Percentiles rank a stretch among this genome's conserved stretches.
Conservation (phyloP, 2,888 invertebrate species). For the Ametastegia equiseti region DNA sequence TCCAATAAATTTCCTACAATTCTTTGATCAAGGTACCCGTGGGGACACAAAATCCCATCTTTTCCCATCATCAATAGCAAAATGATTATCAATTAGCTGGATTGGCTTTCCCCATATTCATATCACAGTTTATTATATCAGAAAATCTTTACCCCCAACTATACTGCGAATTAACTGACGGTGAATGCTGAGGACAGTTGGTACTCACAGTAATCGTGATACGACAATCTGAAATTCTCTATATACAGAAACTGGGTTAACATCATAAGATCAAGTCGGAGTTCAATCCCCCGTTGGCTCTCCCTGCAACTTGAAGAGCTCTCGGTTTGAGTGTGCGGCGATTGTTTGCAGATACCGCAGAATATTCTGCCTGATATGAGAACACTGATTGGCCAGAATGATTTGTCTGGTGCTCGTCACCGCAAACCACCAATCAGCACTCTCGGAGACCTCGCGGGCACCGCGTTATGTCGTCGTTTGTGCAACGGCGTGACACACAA, state of each 20-base stretch:
- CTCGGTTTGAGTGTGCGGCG: not conserved
- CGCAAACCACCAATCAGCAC: conserved; percentile 46
- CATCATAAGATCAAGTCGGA: conserved; percentile 10
- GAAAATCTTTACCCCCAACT: too few relatives aligned
- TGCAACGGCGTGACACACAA: not conserved
- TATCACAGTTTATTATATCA: too few relatives aligned
- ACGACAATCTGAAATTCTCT: not conserved
- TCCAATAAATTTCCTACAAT: not conserved
- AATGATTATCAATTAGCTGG: too few relatives aligned
- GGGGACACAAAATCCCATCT: not conserved
- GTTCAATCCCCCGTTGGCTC: not conserved
- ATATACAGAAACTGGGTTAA: not conserved
- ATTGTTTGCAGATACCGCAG: not conserved
- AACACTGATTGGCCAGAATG: conserved; percentile 15
- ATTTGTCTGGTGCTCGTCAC: conserved; percentile 2
- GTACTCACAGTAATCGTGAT: not conserved
- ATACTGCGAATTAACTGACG: too few relatives aligned
- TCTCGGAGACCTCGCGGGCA: not conserved
- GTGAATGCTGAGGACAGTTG: conserved; percentile 14
- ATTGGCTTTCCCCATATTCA: too few relatives aligned
- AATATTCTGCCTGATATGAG: conserved; percentile 19
- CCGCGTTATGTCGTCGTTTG: conserved; percentile 6
- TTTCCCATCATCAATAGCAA: not conserved
- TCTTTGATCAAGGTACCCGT: not conserved
- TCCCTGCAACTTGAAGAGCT: not conserved